A percentile compares a stretch with the other conserved stretches of the same genome.
Evolutionary conservation across 1,140 invertebrate genomes (phyloP).

Genomic region (Bombus sibiricus): DNA sequence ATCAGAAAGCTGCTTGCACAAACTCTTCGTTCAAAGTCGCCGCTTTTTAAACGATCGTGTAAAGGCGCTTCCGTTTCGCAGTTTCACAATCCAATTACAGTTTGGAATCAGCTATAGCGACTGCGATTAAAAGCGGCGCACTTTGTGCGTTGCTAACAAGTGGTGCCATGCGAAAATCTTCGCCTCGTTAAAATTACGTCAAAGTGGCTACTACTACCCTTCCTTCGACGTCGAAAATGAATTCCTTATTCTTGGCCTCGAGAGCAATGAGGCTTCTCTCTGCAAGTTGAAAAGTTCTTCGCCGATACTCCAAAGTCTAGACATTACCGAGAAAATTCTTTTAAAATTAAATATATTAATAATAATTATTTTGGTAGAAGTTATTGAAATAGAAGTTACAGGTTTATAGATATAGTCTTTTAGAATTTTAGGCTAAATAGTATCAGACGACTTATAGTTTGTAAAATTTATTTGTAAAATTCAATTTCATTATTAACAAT

Average conservation of each 20-base stretch:
- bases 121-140: conserved; percentile 16
- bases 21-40: conserved; percentile 9
- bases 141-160: conserved; percentile 34
- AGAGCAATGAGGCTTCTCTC: neutral
- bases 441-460: too few species aligned
- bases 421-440: too few species aligned
- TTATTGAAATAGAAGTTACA: neutral
- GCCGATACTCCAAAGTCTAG: neutral
- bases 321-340: neutral
- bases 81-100: conserved; percentile 31
- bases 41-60: neutral
- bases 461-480: too few species aligned
- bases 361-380: neutral
- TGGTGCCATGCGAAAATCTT: conserved; percentile 18
- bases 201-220: conserved; percentile 2
- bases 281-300: too few species aligned
- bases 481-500: too few species aligned
- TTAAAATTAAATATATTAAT: neutral
- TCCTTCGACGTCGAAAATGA: conserved; percentile 10
- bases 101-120: conserved; percentile 2
- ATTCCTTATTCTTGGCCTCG: conserved; percentile 14
- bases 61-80: conserved; percentile 27
- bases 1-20: neutral
- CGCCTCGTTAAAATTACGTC: conserved; percentile 32
- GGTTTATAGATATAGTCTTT: too few species aligned